These are phyloP conservation scores for Alectoris magna DNA, from an alignment of 2,797 vertebrate species.

Conservation along the genomic window DNA sequence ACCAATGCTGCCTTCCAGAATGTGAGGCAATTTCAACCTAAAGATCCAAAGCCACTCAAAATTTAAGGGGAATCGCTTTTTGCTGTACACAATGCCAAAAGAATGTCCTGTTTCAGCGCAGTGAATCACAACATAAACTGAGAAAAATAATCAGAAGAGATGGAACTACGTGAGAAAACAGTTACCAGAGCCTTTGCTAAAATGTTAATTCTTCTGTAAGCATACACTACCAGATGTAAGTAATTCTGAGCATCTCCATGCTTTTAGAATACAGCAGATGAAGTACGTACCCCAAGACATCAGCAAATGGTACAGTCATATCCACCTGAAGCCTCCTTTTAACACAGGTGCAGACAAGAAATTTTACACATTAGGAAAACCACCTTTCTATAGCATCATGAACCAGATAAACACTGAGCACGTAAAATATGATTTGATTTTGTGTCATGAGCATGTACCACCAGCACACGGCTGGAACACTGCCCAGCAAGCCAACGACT, in stretches of 20 bases:
- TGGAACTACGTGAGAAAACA: neutral
- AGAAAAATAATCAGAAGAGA: neutral
- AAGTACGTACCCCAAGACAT: neutral
- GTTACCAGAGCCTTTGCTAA: neutral
- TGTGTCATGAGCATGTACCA: neutral
- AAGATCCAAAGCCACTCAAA: neutral
- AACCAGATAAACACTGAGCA: neutral
- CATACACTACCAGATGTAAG: neutral
- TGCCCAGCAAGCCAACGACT: slow-evolving; percentile 52
- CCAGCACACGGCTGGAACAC: slow-evolving; percentile 20
- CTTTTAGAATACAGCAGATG: neutral
- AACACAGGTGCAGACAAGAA: neutral
- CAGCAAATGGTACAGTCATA: neutral
- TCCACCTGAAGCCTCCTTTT: neutral
- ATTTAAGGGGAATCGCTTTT: too few relatives aligned
- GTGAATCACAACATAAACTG: neutral
- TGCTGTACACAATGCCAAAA: neutral
- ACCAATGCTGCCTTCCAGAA: neutral
- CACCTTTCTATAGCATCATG: neutral
- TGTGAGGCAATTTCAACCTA: neutral
- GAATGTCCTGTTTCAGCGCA: neutral
- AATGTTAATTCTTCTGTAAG: neutral
- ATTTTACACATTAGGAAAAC: neutral
- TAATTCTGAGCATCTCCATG: neutral
- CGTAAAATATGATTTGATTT: neutral